Evolutionary conservation across 2,113 vertebrate genomes (phyloP).

Genomic region (Zapornia atra): DNA sequence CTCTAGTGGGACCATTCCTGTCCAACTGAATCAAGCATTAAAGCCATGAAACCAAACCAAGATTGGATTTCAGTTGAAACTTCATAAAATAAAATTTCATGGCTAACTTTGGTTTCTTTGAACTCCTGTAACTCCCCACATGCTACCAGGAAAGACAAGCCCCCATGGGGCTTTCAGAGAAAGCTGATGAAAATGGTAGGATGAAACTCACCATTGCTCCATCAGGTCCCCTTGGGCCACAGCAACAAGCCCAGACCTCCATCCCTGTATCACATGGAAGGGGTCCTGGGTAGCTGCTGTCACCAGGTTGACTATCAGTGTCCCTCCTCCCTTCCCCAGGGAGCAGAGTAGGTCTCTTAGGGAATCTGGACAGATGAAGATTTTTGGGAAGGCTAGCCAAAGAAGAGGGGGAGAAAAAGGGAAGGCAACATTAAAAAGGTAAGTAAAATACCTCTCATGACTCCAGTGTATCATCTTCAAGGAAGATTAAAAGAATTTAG

Average conservation of each 20-base stretch:
- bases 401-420: background rate
- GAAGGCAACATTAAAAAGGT: background rate
- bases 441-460: background rate
- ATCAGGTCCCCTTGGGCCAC: background rate
- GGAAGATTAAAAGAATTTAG: background rate
- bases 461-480: background rate
- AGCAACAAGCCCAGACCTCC: background rate
- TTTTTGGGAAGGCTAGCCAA: background rate
- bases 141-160: background rate
- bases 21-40: background rate
- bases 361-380: background rate
- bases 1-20: background rate
- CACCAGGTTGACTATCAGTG: background rate
- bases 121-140: background rate
- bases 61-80: background rate
- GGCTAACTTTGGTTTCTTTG: background rate
- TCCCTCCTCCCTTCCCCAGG: background rate
- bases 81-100: background rate
- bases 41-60: background rate
- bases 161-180: background rate
- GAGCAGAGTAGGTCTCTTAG: background rate
- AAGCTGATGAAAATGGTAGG: background rate
- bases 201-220: background rate
- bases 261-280: background rate
- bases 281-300: background rate